Percentiles rank a stretch among this genome's conserved stretches.
Conservation (phyloP, 1,140 invertebrate species). For the Littorina saxatilis region DNA sequence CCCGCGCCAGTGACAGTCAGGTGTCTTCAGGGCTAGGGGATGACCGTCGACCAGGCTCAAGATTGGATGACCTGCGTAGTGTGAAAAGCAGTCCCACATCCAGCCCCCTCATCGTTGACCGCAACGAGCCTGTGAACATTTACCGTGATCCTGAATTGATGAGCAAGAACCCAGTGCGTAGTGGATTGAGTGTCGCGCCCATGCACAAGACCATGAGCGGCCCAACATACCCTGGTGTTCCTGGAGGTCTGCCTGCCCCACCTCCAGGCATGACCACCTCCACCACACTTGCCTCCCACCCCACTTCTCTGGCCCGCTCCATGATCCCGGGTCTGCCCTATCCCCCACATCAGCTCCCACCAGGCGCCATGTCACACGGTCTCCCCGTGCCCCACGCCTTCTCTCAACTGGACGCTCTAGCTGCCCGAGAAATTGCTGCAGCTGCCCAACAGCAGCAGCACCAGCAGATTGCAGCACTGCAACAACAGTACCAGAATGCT, state of each 20-base stretch:
- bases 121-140: slow-evolving; percentile 66
- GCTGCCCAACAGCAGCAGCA: slow-evolving; percentile 49
- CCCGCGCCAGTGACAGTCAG: slow-evolving; percentile 62
- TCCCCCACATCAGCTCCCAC: slow-evolving; percentile 56
- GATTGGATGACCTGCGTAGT: slow-evolving; percentile 64
- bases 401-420: slow-evolving; percentile 50
- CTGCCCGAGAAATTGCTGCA: slow-evolving; percentile 14
- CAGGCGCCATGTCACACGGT: slow-evolving; percentile 43
- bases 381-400: slow-evolving; percentile 58
- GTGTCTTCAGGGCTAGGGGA: slow-evolving; percentile 58
- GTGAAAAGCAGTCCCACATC: slow-evolving; percentile 67
- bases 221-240: slow-evolving; percentile 28
- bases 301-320: slow-evolving; percentile 30
- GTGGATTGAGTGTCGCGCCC: slow-evolving; percentile 32
- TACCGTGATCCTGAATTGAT: slow-evolving; percentile 74
- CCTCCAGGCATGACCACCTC: slow-evolving; percentile 30
- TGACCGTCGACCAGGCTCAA: slow-evolving; percentile 60
- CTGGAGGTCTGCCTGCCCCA: slow-evolving; percentile 36
- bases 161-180: slow-evolving; percentile 72
- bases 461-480: slow-evolving; percentile 57
- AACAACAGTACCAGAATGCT: slow-evolving; percentile 61
- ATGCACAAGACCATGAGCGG: slow-evolving; percentile 46
- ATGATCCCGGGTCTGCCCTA: slow-evolving; percentile 50
- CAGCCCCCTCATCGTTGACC: slow-evolving; percentile 72
- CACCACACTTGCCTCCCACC: slow-evolving; percentile 36